Evolutionary conservation across 2,888 invertebrate species (phyloP), one percentile per base, ranked within the genome.

Genomic region (Escarpia spicata): DNA sequence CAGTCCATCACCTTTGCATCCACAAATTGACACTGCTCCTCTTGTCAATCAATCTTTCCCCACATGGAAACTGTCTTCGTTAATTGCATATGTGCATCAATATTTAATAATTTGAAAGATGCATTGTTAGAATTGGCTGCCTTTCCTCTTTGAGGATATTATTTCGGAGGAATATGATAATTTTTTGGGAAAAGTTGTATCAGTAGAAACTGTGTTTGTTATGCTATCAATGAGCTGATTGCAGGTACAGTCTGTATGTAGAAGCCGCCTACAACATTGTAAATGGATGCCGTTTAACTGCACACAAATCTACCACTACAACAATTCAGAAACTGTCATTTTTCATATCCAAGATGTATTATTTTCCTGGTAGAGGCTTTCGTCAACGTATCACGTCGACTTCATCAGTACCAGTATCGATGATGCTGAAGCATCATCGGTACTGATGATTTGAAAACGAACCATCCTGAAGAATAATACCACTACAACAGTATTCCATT

Each of bases 51-150:
- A 75, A 75, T 75, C 26, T 75, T 75, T 75, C 75, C n/a, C 75
- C 75, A 4, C 75, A 26, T 75, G n/a, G 75, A 75, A n/a, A 75
- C 75, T 75, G 75, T 75, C 75, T 75, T 75, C 75, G 19, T 26
- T 75, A 75, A 75, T 75, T 75, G 75, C 75, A 75, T 75, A 19
- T 26, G 26, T 19, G 75, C 75, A 75, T 75, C 19, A 75, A 75
- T 75, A 75, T 75, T 75, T 75, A 75, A 75, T 75, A 26, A 75
- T 75, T 75, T n/a, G 75, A 75, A n/a, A 75, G 75, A 75, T 75
- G 19, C 75, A 26, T 75, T 26, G 6, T 26, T 6, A 75, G n/a
- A 26, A 26, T 26, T 26, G 75, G 75, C 75, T 4, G 75, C 2
- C n/a, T 2, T 26, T 3, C 75, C 75, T 75, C 75, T 19, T 6